These are phyloP conservation scores for Lepidurus apus DNA, from an alignment of 1,140 invertebrate species.

Conservation along the genomic window DNA sequence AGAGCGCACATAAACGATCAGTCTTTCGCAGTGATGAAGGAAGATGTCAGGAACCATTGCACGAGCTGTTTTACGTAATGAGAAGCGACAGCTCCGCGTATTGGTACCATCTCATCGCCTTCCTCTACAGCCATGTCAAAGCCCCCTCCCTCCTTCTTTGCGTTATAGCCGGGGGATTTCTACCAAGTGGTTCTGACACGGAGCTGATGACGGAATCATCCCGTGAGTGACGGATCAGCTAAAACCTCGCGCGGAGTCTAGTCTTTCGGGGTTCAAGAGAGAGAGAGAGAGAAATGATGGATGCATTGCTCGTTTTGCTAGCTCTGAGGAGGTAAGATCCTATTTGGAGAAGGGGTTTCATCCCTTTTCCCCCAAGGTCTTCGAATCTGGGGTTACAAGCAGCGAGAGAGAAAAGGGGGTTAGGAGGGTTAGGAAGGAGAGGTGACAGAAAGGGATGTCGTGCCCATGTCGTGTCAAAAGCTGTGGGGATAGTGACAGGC, in stretches of 20 bases:
- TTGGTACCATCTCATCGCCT: not conserved
- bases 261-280: not conserved
- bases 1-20: not conserved
- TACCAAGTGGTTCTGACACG: not conserved
- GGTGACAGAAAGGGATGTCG: not conserved
- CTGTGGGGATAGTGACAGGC: not conserved
- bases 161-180: not conserved
- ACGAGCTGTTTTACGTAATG: not conserved
- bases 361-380: not conserved
- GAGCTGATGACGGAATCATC: slow-evolving; percentile 14
- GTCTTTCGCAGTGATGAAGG: slow-evolving; percentile 8
- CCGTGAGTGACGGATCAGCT: slow-evolving; percentile 16
- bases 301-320: not conserved
- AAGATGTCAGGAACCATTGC: not conserved
- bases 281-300: not conserved
- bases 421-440: not conserved
- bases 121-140: not conserved
- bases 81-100: slow-evolving; percentile 12
- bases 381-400: too few relatives aligned
- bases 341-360: not conserved
- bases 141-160: not conserved
- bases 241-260: not conserved
- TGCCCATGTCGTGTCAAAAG: slow-evolving; percentile 12
- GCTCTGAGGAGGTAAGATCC: not conserved
- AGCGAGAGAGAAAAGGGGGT: too few relatives aligned